These are phyloP conservation scores for Tychaedon coryphoeus DNA, from an alignment of 2,113 vertebrate genomes.

Conservation along the genomic window DNA sequence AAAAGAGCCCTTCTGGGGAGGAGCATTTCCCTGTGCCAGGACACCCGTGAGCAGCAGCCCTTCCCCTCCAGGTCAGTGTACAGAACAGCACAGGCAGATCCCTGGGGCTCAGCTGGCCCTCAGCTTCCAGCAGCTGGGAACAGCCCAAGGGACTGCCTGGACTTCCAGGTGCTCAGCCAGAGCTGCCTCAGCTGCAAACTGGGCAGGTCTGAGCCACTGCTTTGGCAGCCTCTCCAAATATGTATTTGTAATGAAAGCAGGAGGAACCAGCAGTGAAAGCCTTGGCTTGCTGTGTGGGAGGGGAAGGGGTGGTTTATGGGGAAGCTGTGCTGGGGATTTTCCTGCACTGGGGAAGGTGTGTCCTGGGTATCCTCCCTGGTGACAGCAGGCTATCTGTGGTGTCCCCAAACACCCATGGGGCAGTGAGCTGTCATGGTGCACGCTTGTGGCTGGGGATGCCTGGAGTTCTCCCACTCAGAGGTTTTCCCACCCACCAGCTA, in stretches of 20 bases:
- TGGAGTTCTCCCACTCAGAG: not conserved
- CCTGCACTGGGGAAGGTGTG: rapidly evolving
- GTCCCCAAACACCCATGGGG: rapidly evolving
- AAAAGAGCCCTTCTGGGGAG: not conserved
- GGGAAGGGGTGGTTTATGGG: not conserved
- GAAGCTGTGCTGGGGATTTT: not conserved
- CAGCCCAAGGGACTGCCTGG: not conserved
- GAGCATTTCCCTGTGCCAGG: not conserved
- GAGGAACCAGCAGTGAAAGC: not conserved
- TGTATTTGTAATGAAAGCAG: rapidly evolving
- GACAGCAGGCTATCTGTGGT: not conserved
- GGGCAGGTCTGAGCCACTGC: not conserved
- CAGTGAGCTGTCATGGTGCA: not conserved
- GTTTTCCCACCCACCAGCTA: not conserved
- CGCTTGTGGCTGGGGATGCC: rapidly evolving
- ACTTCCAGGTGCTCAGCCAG: not conserved
- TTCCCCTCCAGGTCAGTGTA: rapidly evolving
- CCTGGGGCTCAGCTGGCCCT: rapidly evolving
- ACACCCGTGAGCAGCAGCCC: not conserved
- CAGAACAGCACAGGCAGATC: rapidly evolving
- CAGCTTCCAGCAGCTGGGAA: not conserved
- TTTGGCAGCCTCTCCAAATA: not conserved
- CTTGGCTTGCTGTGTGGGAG: not conserved
- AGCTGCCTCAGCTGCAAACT: not conserved
- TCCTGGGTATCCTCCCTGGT: not conserved